Percentiles rank a stretch among this genome's conserved stretches.
Conservation (phyloP, 2,888 invertebrate genomes). For the Tortricodes alternella region DNA sequence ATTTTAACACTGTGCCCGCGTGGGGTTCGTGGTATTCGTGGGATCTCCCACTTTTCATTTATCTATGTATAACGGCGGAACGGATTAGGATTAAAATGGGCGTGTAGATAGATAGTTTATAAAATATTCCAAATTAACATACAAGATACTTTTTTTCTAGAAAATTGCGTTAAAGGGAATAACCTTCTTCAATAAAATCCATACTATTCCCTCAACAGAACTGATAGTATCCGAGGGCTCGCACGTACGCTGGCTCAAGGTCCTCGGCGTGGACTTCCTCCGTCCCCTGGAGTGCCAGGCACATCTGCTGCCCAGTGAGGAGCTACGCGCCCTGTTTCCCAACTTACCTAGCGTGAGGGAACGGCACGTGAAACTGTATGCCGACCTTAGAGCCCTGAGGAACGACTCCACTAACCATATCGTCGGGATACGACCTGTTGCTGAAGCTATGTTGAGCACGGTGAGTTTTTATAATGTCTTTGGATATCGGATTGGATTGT, state of each 20-base stretch:
- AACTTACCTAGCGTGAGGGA: slow-evolving; percentile 91
- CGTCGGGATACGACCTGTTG: slow-evolving; percentile 62
- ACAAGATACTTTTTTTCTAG: too few relatives aligned
- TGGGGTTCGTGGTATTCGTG: too few relatives aligned
- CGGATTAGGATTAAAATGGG: too few relatives aligned
- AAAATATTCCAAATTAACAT: too few relatives aligned
- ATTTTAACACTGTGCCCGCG: too few relatives aligned
- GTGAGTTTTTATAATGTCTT: slow-evolving; percentile 45
- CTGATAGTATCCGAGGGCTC: slow-evolving; percentile 93
- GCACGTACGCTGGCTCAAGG: slow-evolving; percentile 94
- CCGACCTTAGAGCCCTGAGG: slow-evolving; percentile 55
- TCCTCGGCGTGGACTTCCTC: slow-evolving; percentile 92
- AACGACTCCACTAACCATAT: slow-evolving; percentile 46
- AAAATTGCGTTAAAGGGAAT: too few relatives aligned
- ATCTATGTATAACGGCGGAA: too few relatives aligned
- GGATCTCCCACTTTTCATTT: too few relatives aligned
- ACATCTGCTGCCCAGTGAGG: slow-evolving; percentile 87
- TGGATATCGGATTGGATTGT: too few relatives aligned
- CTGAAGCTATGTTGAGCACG: slow-evolving; percentile 68
- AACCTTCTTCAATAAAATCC: background rate
- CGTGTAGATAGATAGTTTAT: too few relatives aligned
- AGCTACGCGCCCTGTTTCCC: slow-evolving; percentile 90
- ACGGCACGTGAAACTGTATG: slow-evolving; percentile 61
- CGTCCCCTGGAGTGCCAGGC: slow-evolving; percentile 86
- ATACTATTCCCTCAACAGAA: slow-evolving; percentile 69